A percentile compares a stretch with the other conserved stretches of the same genome.
These are phyloP conservation scores for Teleopsis dalmanni DNA, from an alignment of 1,140 invertebrate species.

Conservation along the genomic window DNA sequence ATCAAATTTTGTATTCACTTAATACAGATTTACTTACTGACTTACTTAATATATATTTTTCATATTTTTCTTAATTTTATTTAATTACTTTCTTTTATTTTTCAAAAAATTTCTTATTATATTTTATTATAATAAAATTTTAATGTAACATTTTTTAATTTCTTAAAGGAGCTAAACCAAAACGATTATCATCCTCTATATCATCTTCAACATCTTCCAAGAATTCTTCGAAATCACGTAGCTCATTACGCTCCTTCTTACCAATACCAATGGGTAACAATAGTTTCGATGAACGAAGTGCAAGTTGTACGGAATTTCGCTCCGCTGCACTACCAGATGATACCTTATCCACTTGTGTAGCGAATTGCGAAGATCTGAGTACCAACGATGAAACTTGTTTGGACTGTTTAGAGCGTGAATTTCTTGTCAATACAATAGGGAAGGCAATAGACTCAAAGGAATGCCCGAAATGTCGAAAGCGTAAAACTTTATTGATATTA, in stretches of 20 bases:
- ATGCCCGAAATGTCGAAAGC: constrained; percentile 28
- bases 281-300: constrained; percentile 37
- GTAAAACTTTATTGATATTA: constrained; percentile 4
- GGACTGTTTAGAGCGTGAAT: constrained; percentile 41
- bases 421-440: constrained; percentile 38
- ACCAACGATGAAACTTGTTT: constrained; percentile 33
- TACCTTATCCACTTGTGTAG: background rate
- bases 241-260: constrained; percentile 20
- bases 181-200: constrained; percentile 26
- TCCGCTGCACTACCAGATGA: constrained; percentile 14
- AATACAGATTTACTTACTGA: too few species aligned
- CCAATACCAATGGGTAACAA: background rate
- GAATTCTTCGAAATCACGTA: constrained; percentile 29
- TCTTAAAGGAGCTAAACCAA: constrained; percentile 28
- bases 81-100: too few species aligned
- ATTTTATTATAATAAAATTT: too few species aligned
- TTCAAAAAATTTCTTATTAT: too few species aligned
- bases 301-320: constrained; percentile 36
- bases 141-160: too few species aligned
- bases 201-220: constrained; percentile 33
- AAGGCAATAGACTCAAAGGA: constrained; percentile 28
- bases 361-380: constrained; percentile 8
- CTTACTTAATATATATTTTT: too few species aligned
- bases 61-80: too few species aligned
- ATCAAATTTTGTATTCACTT: too few species aligned